Base-by-base conservation (phyloP, 1,140 invertebrate species). In the Spodoptera frugiperda region DNA sequence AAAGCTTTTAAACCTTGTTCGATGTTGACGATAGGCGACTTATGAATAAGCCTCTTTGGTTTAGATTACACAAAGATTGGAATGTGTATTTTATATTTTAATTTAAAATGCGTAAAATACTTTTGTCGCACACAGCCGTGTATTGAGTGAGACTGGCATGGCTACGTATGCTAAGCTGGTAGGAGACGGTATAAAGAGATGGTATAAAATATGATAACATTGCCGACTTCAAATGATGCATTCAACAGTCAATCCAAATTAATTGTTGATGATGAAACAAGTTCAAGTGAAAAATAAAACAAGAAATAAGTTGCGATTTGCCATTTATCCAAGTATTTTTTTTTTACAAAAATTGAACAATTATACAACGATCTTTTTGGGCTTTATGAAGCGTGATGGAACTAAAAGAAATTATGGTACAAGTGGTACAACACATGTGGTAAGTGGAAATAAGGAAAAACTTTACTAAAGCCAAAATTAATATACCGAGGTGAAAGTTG, bases 261-360 rank as follows among this genome's bases (percentile, higher is more conserved):
- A n/a, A 55, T 11, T 25, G 25, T 19, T 11, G 10, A 19, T 9
- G 53, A 55, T 55, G 4, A 11, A 25, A 0, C 14, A 14, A 14
- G 17, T 14, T 30, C 21, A 57, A 53, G 17, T 17, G 2, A 12
- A 25, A 30, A 57, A 57, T 57, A 57, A 57, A 57, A 57, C 55
- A 57, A 57, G 9, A 57, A 57, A 57, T 57, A 57, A 57, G 55
- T 30, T 57, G 21, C 21, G 55, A 30, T 57, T 25, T 57, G 21
- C 25, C 21, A 21, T 57, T 57, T 57, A 57, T 57, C 17, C 53
- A 21, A 14, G n/a, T 17, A 55, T 15, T 53, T 53, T 53, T n/a
- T 51, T 53, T 53, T 53, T 39, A 53, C 51, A 53, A 17, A 17
- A 17, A 53, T 53, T 17, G 51, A 53, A 53, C 51, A 53, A 53